A percentile compares a stretch with the other conserved stretches of the same genome.
Evolutionary conservation across 1,140 invertebrate species (phyloP).

Genomic region (Lamellibrachia luymesi): DNA sequence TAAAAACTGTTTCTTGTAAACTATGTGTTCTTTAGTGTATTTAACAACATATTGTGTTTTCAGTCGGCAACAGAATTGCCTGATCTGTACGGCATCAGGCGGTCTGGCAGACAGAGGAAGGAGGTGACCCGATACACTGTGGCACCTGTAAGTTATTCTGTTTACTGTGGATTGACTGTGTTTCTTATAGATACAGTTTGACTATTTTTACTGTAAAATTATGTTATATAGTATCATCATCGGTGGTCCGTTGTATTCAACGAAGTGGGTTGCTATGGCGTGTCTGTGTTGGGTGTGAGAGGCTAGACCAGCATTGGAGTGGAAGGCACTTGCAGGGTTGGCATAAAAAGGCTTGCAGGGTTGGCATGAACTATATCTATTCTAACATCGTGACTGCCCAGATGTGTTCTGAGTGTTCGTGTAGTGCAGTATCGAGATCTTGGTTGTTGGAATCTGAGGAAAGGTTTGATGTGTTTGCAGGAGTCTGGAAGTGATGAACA

Average conservation of each 20-base stretch:
- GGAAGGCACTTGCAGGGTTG: too few species aligned
- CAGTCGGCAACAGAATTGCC: constrained; percentile 36
- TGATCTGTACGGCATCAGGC: constrained; percentile 47
- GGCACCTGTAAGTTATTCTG: constrained; percentile 22
- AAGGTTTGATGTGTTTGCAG: background rate
- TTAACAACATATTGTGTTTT: background rate
- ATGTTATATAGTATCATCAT: too few species aligned
- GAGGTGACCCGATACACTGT: constrained; percentile 44
- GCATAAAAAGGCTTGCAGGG: too few species aligned
- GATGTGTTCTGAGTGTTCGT: too few species aligned
- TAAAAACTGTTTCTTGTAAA: background rate
- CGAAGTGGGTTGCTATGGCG: too few species aligned
- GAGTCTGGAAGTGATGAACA: constrained; percentile 10
- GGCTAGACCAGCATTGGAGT: too few species aligned
- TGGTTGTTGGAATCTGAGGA: background rate
- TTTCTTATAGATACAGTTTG: background rate
- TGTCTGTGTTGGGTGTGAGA: too few species aligned
- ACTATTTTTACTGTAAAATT: too few species aligned
- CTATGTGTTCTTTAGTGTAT: background rate
- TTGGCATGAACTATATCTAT: too few species aligned
- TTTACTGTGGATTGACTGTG: background rate
- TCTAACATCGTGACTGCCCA: too few species aligned
- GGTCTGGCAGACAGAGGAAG: constrained; percentile 44
- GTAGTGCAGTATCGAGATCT: background rate
- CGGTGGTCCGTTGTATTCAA: too few species aligned